A percentile compares a stretch with the other conserved stretches of the same genome.
Evolutionary conservation across 1,140 invertebrate genomes (phyloP).

Genomic region (Papilio dardanus): DNA sequence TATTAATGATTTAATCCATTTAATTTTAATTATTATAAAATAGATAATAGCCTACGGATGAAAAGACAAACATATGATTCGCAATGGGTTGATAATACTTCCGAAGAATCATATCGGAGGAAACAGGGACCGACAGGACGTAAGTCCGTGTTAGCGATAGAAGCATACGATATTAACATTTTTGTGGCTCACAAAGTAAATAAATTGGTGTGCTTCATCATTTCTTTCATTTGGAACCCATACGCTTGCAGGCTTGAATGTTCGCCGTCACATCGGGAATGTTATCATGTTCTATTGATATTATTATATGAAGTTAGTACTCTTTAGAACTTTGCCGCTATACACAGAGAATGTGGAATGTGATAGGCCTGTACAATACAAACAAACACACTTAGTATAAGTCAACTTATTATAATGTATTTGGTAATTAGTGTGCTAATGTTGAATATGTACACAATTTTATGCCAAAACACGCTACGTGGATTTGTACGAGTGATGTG

Average conservation of each 20-base stretch:
- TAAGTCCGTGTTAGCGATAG: constrained; percentile 76
- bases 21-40: constrained; percentile 50
- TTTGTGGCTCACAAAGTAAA: constrained; percentile 40
- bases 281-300: constrained; percentile 67
- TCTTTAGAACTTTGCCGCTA: constrained; percentile 50
- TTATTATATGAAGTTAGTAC: constrained; percentile 43
- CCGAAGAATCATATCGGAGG: constrained; percentile 79
- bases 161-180: constrained; percentile 46
- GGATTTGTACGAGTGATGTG: constrained; percentile 36
- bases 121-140: constrained; percentile 79
- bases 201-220: constrained; percentile 74
- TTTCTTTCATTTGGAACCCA: constrained; percentile 60
- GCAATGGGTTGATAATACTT: constrained; percentile 68
- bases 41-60: constrained; percentile 70
- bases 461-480: constrained; percentile 50
- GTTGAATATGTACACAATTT: constrained; percentile 56
- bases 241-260: constrained; percentile 75
- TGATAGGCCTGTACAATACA: constrained; percentile 65
- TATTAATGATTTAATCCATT: background rate
- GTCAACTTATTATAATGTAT: constrained; percentile 4
- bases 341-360: constrained; percentile 58
- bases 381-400: constrained; percentile 43
- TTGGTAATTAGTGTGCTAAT: constrained; percentile 47
- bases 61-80: constrained; percentile 75
- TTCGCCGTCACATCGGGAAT: constrained; percentile 72